These are phyloP conservation scores for Colinus virginianus DNA, from an alignment of 2,113 vertebrate genomes.

Conservation along the genomic window DNA sequence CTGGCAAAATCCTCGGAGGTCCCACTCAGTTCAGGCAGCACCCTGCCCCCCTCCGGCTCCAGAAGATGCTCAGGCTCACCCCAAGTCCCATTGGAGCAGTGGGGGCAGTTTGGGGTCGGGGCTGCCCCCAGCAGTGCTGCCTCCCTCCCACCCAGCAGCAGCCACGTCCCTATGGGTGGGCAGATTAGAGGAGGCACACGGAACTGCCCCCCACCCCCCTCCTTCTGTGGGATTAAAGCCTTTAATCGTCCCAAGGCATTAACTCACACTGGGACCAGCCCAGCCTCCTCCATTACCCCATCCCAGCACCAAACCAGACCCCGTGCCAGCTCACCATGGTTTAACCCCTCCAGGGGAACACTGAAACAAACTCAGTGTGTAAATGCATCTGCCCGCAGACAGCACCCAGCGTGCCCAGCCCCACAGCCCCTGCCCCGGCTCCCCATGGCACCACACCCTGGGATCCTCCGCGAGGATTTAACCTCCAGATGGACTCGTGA, in stretches of 20 bases:
- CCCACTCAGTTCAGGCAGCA: not conserved
- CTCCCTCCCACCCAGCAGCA: not conserved
- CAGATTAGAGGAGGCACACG: not conserved
- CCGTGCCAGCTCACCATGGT: not conserved
- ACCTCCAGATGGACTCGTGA: not conserved
- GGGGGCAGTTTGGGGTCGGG: not conserved
- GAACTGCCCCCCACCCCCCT: not conserved
- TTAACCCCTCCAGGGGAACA: not conserved
- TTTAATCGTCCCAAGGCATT: slow-evolving; percentile 11
- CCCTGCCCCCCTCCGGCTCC: not conserved
- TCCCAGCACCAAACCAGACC: not conserved
- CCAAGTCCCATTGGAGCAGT: accelerated
- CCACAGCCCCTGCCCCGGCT: not conserved
- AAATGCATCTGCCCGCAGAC: no score
- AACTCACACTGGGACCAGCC: not conserved
- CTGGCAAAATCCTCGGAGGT: not conserved
- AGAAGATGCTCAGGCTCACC: not conserved
- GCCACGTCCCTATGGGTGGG: not conserved
- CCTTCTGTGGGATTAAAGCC: not conserved
- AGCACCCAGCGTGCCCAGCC: not conserved
- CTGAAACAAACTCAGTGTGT: not conserved
- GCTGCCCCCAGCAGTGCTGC: not conserved
- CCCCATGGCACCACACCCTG: not conserved
- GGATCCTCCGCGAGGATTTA: not conserved
- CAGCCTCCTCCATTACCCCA: accelerated